Base-by-base conservation (phyloP, 2,888 invertebrate genomes). In the Quadriops clusia region DNA sequence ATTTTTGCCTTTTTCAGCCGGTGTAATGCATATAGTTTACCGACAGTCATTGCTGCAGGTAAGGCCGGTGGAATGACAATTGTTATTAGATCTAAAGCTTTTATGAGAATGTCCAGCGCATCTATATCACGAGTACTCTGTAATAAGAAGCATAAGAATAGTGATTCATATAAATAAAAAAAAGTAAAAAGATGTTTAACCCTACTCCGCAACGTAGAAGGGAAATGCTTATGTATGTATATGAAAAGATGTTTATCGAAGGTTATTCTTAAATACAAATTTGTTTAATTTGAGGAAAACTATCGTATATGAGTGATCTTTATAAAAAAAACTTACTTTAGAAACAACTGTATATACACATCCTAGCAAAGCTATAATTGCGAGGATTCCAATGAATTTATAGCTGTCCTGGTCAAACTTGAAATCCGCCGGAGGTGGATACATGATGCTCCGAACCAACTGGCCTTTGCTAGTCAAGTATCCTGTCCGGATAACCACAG, bases 11-110 rank as follows among this genome's bases (percentile, higher is more conserved):
- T 70, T 54, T 82, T 74, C 23, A 95, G 67, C 5, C 94, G 67
- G 33, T 71, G 69, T 49, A 93, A 85, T 1, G 94, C 94, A 58
- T 90, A 89, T 45, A 90, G 70, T n/a, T 85, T 77, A 0, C 94
- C 94, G 2, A 93, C 87, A 0, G 93, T 91, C 91, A 94, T 93
- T 36, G 94, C 94, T 18, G 93, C 93, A 2, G 93, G 94, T 14
- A 95, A 61, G 1, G 94, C 93, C 2, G 94, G 94, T 0, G 94
- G 94, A 1, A 94, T 85, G 18, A 87, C 90, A 34, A 95, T 90
- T 0, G 94, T 95, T 38, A 94, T 80, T 27, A 94, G 74, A 61
- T 94, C 94, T 40, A 94, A 62, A 0, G 87, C 82, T 51, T 90
- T 82, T n/a, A 87, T 60, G 0, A 72, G 63, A 16, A 85, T 78